Evolutionary conservation across 2,888 invertebrate genomes (phyloP).

Genomic region (Nezara viridula): DNA sequence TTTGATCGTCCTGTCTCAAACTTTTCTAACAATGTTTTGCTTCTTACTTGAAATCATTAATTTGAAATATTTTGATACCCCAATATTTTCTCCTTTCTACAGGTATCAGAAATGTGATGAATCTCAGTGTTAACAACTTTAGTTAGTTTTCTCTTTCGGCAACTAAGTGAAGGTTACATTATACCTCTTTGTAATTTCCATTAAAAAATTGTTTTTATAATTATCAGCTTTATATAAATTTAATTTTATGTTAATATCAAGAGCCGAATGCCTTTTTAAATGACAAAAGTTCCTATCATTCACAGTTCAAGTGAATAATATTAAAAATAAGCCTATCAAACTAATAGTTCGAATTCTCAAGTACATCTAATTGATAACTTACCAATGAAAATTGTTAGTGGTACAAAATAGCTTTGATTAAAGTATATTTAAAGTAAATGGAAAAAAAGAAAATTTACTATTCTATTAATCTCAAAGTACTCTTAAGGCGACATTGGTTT

Average conservation of each 20-base stretch:
- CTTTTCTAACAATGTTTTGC: too few species aligned
- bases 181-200: not conserved
- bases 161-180: not conserved
- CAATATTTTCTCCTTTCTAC: too few species aligned
- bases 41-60: too few species aligned
- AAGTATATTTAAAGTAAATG: not conserved
- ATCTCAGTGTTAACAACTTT: too few species aligned
- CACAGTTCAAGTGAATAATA: not conserved
- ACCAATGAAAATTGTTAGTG: not conserved
- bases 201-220: not conserved
- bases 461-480: slow-evolving; percentile 71
- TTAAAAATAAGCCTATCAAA: not conserved
- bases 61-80: too few species aligned
- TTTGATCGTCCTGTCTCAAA: too few species aligned
- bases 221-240: not conserved
- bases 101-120: too few species aligned
- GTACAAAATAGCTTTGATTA: not conserved
- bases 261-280: not conserved
- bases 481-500: slow-evolving; percentile 84
- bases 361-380: not conserved
- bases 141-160: not conserved
- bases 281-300: not conserved
- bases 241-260: not conserved
- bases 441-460: slow-evolving; percentile 54
- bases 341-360: not conserved